Conservation (phyloP, 2,113 vertebrate species). For the Pelecanus crispus region DNA sequence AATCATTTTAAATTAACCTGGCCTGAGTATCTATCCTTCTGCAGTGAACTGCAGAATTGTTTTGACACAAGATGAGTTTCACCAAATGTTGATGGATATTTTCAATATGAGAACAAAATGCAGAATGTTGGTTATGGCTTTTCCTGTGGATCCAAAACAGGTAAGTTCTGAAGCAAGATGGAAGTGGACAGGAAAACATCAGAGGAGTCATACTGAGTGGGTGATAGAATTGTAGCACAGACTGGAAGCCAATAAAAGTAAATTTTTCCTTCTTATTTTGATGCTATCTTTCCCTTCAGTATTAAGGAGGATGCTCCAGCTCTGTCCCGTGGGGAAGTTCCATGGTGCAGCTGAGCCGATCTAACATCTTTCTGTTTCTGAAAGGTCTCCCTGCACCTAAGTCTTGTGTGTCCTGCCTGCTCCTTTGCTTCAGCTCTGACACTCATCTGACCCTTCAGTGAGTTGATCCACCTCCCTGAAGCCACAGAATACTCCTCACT, state of each 20-base stretch:
- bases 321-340: neutral
- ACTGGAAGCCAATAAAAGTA: neutral
- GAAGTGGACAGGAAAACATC: neutral
- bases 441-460: neutral
- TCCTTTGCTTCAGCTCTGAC: neutral
- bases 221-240: accelerated
- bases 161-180: neutral
- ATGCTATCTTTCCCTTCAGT: neutral
- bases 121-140: neutral
- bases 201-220: neutral
- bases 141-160: neutral
- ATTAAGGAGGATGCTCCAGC: neutral
- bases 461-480: neutral
- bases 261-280: neutral
- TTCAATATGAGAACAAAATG: neutral
- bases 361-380: neutral
- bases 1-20: neutral
- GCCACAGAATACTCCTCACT: neutral
- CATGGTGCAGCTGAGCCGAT: neutral
- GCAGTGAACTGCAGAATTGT: neutral
- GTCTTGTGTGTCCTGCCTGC: neutral
- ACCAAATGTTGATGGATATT: neutral
- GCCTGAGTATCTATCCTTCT: neutral
- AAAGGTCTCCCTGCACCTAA: neutral
- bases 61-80: neutral